These are phyloP conservation scores for Sphaerodactylus townsendi DNA, from an alignment of 2,113 vertebrate species.

Conservation along the genomic window DNA sequence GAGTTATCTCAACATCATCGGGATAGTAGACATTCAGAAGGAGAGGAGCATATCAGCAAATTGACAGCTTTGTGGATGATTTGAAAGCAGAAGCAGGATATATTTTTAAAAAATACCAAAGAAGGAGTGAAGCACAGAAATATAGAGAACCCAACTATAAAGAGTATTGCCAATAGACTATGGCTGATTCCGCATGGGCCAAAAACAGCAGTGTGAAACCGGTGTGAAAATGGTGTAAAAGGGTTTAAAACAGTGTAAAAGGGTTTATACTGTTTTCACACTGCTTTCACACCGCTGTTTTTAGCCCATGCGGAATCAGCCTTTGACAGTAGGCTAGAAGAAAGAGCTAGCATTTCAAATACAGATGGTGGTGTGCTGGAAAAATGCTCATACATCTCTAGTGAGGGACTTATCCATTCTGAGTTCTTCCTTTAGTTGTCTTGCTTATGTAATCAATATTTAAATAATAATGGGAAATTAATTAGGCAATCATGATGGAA, in stretches of 20 bases:
- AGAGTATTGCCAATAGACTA: conserved; percentile 66
- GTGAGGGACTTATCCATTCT: conserved; percentile 66
- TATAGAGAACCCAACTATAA: conserved; percentile 71
- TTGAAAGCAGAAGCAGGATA: conserved; percentile 63
- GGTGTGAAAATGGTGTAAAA: too few relatives aligned
- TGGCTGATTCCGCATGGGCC: too few relatives aligned
- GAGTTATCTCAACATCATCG: conserved; percentile 54
- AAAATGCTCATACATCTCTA: conserved; percentile 59
- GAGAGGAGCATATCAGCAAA: conserved; percentile 61
- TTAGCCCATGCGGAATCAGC: too few relatives aligned
- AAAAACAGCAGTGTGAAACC: too few relatives aligned
- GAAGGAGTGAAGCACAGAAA: conserved; percentile 40
- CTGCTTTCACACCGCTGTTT: too few relatives aligned
- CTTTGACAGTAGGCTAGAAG: conserved; percentile 67
- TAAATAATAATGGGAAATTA: conserved; percentile 13
- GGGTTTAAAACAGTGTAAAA: too few relatives aligned
- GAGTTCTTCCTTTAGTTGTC: conserved; percentile 45
- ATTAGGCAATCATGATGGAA: not conserved
- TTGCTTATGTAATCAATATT: conserved; percentile 29
- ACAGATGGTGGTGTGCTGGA: conserved; percentile 51
- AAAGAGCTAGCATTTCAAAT: conserved; percentile 62
- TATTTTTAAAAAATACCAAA: conserved; percentile 64
- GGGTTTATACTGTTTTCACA: too few relatives aligned
- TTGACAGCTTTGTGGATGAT: conserved; percentile 63
- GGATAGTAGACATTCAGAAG: conserved; percentile 51